phyloP scores from a whole-genome alignment of 2,888 invertebrate species.

The Pseudolycoriella hygida region DNA sequence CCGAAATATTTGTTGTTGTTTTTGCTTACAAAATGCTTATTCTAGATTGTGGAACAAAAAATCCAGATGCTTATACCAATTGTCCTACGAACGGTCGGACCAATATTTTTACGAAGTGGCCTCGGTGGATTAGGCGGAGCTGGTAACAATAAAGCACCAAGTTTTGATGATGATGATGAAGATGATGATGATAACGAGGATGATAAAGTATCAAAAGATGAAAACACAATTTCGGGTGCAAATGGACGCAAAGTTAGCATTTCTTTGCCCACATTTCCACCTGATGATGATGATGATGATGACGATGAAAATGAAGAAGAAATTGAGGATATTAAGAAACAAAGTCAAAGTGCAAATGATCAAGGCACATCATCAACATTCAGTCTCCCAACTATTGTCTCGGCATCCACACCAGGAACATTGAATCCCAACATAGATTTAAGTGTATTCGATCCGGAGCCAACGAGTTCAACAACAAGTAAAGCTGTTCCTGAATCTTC shows the following conservation, averaged over 20 bases:
- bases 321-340: conserved; percentile 13
- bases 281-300: conserved; percentile 45
- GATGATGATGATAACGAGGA: conserved; percentile 35
- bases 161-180: conserved; percentile 29
- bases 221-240: conserved; percentile 11
- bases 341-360: conserved; percentile 11
- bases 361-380: background rate
- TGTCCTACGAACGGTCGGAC: conserved; percentile 58
- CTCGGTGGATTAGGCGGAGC: conserved; percentile 35
- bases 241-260: conserved; percentile 38
- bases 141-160: conserved; percentile 24
- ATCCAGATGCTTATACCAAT: conserved; percentile 55
- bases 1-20: too few species aligned
- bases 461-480: too few species aligned
- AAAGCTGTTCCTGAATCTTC: too few species aligned
- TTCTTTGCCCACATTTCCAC: conserved; percentile 45
- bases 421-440: too few species aligned
- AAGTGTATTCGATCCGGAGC: too few species aligned
- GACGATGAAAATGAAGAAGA: conserved; percentile 31
- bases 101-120: conserved; percentile 46
- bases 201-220: conserved; percentile 20
- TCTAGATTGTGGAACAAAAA: conserved; percentile 56
- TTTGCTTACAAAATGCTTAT: conserved; percentile 2
- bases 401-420: too few species aligned
- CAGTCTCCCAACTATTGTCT: too few species aligned